Evolutionary conservation across 2,797 vertebrate genomes (phyloP), one percentile per base, ranked within the genome.

Genomic region (Leontopithecus rosalia): DNA sequence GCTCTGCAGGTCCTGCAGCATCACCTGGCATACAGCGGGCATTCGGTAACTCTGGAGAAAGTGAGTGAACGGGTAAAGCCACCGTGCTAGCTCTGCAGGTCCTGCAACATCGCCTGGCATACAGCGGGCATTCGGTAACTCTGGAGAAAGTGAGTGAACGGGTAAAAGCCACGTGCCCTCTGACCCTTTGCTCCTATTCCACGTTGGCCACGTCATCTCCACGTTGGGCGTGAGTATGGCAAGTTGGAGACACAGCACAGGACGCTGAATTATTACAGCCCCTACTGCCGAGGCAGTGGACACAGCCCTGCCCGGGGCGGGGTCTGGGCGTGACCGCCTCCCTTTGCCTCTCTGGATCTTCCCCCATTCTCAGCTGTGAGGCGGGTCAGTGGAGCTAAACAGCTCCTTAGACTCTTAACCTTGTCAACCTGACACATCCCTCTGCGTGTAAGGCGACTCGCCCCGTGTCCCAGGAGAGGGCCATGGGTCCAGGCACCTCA

Each of bases 201-300:
- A 2, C 0, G 0, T 1, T 3, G 57, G 50, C 50, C 2, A 12
- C 0, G 7, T 22, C 13, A 0, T 4, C 52, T 17, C 43, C 72
- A n/a, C n/a, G n/a, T 3, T 0, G 7, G 82, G n/a, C 2, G 15
- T 10, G 79, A 24, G 55, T 0, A 41, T 7, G 46, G 14, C 17
- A 14, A 11, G 52, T 0, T 3, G n/a, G 52, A 77, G 84, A 22
- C 0, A 5, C 3, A 3, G n/a, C 12, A 1, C 2, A 33, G 64
- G 4, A 15, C 0, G 15, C 5, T 30, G 36, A 20, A 4, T 4
- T 5, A 67, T 67, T 33, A 64, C 30, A 11, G 36, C 3, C 4
- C 86, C 19, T 10, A 55, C 82, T 22, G 33, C 30, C 0, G 3
- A 17, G 61, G 61, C 61, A 67, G 61, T 33, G 61, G 61, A 67